Evolutionary conservation across 2,113 vertebrate species (phyloP).

Genomic region (Ciconia boyciana): DNA sequence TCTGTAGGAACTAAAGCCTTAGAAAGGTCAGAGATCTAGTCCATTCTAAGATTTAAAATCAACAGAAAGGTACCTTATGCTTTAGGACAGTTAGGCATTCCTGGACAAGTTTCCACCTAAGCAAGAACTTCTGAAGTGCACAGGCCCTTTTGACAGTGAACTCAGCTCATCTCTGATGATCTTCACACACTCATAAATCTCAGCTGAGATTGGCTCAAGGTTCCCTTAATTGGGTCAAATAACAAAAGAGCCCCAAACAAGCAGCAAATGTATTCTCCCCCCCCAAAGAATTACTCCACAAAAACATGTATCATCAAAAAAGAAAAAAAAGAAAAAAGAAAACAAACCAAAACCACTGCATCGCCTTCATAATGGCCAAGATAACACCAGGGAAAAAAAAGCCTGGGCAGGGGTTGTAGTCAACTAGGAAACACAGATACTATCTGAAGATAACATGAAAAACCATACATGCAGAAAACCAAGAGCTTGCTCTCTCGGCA

Average conservation of each 20-base stretch:
- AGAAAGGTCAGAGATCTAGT: not conserved
- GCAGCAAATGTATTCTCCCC: not conserved
- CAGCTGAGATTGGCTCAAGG: not conserved
- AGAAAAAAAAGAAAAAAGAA: not conserved
- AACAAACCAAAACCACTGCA: not conserved
- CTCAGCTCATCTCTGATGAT: not conserved
- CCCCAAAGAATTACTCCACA: not conserved
- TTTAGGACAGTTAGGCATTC: not conserved
- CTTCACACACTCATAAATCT: not conserved
- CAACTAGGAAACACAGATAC: not conserved
- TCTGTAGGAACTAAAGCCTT: not conserved
- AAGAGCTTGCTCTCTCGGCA: not conserved
- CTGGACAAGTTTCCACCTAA: not conserved
- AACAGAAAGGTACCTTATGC: not conserved
- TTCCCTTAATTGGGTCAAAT: not conserved
- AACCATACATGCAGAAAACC: not conserved
- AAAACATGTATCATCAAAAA: not conserved
- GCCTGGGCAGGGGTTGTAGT: not conserved
- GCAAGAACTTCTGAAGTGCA: not conserved
- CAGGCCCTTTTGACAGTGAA: not conserved
- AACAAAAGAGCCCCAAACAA: not conserved
- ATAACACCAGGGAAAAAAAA: not conserved
- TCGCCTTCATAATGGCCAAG: not conserved
- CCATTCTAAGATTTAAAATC: not conserved
- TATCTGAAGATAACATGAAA: not conserved